Evolutionary conservation across 1,140 invertebrate species (phyloP).

Genomic region (Orussus abietinus): DNA sequence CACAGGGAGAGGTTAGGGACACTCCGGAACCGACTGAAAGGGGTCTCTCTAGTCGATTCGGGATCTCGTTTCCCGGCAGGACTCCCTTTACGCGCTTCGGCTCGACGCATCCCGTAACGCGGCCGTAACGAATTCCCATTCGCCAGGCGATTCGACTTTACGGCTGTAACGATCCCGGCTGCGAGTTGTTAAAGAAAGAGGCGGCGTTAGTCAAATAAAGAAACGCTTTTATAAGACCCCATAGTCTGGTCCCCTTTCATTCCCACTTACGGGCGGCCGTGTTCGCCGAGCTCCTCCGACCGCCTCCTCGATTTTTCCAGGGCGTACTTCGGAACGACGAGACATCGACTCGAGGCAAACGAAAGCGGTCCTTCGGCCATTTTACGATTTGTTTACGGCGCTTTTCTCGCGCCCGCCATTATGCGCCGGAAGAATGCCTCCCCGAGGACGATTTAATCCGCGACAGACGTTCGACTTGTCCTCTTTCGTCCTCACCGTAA

Average conservation of each 20-base stretch:
- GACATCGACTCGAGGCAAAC: conserved; percentile 30
- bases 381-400: conserved; percentile 49
- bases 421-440: conserved; percentile 24
- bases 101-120: too few species aligned
- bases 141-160: conserved; percentile 36
- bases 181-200: conserved; percentile 42
- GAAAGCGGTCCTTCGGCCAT: conserved; percentile 25
- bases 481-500: conserved; percentile 4
- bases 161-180: conserved; percentile 36
- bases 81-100: too few species aligned
- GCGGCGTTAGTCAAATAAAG: conserved; percentile 33
- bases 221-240: conserved; percentile 36
- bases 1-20: too few species aligned
- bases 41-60: too few species aligned
- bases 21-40: too few species aligned
- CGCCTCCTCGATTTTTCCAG: conserved; percentile 18
- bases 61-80: too few species aligned
- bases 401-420: conserved; percentile 16
- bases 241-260: conserved; percentile 10
- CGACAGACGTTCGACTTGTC: too few species aligned
- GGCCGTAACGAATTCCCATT: conserved; percentile 34
- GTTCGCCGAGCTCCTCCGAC: neutral
- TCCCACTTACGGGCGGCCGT: conserved; percentile 15
- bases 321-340: conserved; percentile 34
- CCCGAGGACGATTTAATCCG: conserved; percentile 18